phyloP scores from a whole-genome alignment of 1,140 invertebrate species.

The Caenorhabditis elegans region DNA sequence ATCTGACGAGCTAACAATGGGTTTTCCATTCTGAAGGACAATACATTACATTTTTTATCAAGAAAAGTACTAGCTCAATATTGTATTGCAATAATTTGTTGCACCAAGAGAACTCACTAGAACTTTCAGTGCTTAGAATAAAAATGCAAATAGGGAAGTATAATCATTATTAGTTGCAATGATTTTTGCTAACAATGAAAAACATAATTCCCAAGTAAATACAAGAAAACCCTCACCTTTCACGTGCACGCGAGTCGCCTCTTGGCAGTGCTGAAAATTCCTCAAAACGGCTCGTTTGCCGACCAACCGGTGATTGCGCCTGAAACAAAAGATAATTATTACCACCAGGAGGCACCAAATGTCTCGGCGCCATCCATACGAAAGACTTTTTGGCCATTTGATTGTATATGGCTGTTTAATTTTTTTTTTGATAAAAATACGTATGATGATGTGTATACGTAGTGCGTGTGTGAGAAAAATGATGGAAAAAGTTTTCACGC shows the following conservation, averaged over 20 bases:
- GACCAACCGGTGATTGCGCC: conserved; percentile 7
- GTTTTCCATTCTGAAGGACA: conserved; percentile 1
- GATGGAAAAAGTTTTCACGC: neutral
- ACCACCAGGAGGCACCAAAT: neutral
- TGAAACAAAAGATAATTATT: conserved; percentile 21
- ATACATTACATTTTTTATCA: too few species aligned
- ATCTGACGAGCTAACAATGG: neutral
- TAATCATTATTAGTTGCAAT: too few species aligned
- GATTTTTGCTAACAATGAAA: too few species aligned
- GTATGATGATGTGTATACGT: neutral
- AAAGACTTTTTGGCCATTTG: neutral
- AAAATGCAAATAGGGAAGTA: too few species aligned
- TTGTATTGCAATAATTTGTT: too few species aligned
- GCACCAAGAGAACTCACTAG: too few species aligned
- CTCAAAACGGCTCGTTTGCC: conserved; percentile 9
- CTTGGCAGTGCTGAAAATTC: conserved; percentile 15
- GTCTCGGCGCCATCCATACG: neutral
- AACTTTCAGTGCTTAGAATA: too few species aligned
- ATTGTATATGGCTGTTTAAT: neutral
- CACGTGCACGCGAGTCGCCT: neutral
- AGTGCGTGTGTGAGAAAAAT: conserved; percentile 9
- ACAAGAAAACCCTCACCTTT: neutral
- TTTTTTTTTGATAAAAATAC: neutral
- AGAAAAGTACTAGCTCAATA: too few species aligned
- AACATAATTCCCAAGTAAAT: too few species aligned